Evolutionary conservation across 1,140 invertebrate species (phyloP), one percentile per base, ranked within the genome.

Genomic region (Lysiphlebus fabarum): DNA sequence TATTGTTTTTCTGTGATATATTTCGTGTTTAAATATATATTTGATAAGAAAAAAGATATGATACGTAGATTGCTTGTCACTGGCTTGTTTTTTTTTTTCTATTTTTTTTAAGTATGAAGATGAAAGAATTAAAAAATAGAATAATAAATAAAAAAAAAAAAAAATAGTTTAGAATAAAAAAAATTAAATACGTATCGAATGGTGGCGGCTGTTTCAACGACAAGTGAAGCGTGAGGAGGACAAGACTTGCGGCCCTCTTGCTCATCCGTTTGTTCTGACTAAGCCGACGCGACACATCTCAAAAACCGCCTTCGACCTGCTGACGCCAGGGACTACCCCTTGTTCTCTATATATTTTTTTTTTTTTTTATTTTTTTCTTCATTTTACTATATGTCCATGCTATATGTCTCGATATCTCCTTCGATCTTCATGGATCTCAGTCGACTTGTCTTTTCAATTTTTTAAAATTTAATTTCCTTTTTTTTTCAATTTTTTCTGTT

Each of bases 141-240:
- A 53, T 51, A 11, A 51, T 6, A 43, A 36, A 26, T 36, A 45
- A n/a, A 11, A 41, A 10, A 5, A 33, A 36, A 43, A 38, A 56
- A 10, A 17, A 45, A 49, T 55, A 51, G 42, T 7, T 41, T 59
- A 47, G 7, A 47, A 12, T 54, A 65, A 54, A 57, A 53, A 48
- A 61, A 61, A 56, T 56, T 44, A 53, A 37, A 47, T 41, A 54
- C 34, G 17, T 54, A n/a, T 47, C 36, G 53, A 33, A 40, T 50
- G 10, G 11, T 43, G 47, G 58, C 37, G 58, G 53, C 33, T 48
- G 45, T 11, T 44, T 56, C 65, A 63, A 59, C 65, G 65, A 66
- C 63, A 74, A 63, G 58, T 73, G 72, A 76, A 76, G 75, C 77
- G 74, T 79, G 70, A 79, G 65, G 64, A 65, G 65, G 70, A 79